Evolutionary conservation across 2,797 vertebrate genomes (phyloP).

Genomic region (Enteromius thamalakanensis): DNA sequence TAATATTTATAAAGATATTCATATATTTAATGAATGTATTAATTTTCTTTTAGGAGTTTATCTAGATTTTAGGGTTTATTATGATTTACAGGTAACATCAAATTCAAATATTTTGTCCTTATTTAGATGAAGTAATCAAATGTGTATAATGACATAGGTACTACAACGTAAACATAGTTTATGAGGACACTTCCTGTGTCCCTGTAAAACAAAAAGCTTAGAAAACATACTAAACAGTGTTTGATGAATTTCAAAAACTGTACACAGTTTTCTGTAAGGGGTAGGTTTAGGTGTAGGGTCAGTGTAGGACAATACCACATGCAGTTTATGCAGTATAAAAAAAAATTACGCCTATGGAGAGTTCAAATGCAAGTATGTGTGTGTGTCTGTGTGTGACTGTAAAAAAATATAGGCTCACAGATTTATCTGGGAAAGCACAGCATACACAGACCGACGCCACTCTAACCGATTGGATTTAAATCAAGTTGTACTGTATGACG

Average conservation of each 20-base stretch:
- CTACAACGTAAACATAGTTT: too few species aligned
- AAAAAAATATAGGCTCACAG: conserved; percentile 50
- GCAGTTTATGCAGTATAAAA: too few species aligned
- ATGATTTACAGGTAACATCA: not conserved
- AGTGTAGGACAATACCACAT: too few species aligned
- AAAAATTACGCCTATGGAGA: too few species aligned
- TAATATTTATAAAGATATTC: not conserved
- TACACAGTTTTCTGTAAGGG: too few species aligned
- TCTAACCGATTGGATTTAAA: conserved; percentile 70
- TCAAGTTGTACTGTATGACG: conserved; percentile 61
- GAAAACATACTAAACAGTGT: too few species aligned
- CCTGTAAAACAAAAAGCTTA: too few species aligned
- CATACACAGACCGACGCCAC: conserved; percentile 1
- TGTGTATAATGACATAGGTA: too few species aligned
- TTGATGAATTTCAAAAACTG: too few species aligned
- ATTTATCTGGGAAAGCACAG: conserved; percentile 48
- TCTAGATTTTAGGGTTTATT: not conserved
- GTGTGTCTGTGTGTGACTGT: conserved; percentile 5
- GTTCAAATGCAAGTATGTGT: too few species aligned
- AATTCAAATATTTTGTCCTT: not conserved
- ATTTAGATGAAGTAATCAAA: not conserved
- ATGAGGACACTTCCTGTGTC: too few species aligned
- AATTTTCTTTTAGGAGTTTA: not conserved
- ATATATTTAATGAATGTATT: not conserved
- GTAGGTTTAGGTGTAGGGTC: too few species aligned